A percentile compares a stretch with the other conserved stretches of the same genome.
These are phyloP conservation scores for Melanogrammus aeglefinus DNA, from an alignment of 2,797 vertebrate genomes.

Conservation along the genomic window DNA sequence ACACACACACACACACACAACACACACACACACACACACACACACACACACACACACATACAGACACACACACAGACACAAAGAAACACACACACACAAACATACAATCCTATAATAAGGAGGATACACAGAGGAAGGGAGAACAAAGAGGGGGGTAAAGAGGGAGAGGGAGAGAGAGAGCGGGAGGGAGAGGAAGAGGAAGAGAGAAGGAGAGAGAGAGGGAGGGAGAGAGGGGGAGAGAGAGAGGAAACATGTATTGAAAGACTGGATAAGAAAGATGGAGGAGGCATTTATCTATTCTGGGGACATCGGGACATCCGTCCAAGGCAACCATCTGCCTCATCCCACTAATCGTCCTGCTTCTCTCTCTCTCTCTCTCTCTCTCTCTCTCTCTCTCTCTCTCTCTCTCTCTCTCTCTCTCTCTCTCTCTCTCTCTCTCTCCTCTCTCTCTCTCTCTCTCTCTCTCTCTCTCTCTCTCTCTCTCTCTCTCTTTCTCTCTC, in stretches of 20 bases:
- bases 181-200: background rate
- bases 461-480: background rate
- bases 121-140: background rate
- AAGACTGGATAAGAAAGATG: background rate
- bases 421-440: background rate
- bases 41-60: background rate
- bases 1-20: background rate
- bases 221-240: constrained; percentile 23
- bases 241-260: background rate
- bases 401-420: constrained; percentile 9
- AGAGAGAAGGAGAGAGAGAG: background rate
- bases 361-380: background rate
- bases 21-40: background rate
- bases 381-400: background rate
- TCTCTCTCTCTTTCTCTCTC: constrained; percentile 7
- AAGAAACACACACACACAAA: background rate
- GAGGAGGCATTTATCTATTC: constrained; percentile 7
- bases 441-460: background rate
- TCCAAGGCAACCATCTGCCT: constrained; percentile 36
- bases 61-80: constrained; percentile 22
- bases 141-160: background rate
- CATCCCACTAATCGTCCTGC: constrained; percentile 42
- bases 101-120: background rate
- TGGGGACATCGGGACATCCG: constrained; percentile 19
- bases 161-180: too few relatives aligned